phyloP scores from a whole-genome alignment of 2,888 invertebrate genomes.

The Meliscaeva auricollis region DNA sequence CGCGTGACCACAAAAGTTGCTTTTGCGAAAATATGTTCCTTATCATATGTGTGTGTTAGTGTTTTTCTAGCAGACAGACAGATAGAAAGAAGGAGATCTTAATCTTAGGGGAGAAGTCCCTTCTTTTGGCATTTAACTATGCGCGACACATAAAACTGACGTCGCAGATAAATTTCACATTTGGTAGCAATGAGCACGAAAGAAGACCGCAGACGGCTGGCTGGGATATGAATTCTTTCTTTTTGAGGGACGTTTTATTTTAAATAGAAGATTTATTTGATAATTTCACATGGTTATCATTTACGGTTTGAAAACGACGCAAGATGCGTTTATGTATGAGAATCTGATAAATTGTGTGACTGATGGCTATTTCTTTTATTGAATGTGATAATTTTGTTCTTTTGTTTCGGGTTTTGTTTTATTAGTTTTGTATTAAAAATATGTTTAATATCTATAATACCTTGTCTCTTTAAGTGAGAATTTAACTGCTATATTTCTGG shows the following conservation, averaged over 20 bases:
- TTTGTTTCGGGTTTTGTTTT: not conserved
- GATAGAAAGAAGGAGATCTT: constrained; percentile 45
- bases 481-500: too few relatives aligned
- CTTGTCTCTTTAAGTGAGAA: too few relatives aligned
- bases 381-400: constrained; percentile 1
- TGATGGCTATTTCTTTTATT: not conserved
- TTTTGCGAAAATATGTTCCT: constrained; percentile 53
- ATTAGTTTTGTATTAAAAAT: not conserved
- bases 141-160: constrained; percentile 76
- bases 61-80: constrained; percentile 23
- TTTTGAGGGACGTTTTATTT: constrained; percentile 38
- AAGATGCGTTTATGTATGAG: constrained; percentile 50
- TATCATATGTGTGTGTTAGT: constrained; percentile 42
- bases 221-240: constrained; percentile 10
- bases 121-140: constrained; percentile 73
- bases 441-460: too few relatives aligned
- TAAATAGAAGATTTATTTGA: constrained; percentile 72
- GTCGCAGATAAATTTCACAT: constrained; percentile 75
- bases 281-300: constrained; percentile 73
- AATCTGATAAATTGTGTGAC: constrained; percentile 45
- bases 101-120: constrained; percentile 70
- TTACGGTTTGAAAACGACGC: constrained; percentile 56
- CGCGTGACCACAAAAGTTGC: constrained; percentile 60
- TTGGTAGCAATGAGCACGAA: constrained; percentile 61
- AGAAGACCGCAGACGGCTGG: constrained; percentile 6